Evolutionary conservation across 2,888 invertebrate genomes (phyloP).

Genomic region (Pyrrhosoma nymphula): DNA sequence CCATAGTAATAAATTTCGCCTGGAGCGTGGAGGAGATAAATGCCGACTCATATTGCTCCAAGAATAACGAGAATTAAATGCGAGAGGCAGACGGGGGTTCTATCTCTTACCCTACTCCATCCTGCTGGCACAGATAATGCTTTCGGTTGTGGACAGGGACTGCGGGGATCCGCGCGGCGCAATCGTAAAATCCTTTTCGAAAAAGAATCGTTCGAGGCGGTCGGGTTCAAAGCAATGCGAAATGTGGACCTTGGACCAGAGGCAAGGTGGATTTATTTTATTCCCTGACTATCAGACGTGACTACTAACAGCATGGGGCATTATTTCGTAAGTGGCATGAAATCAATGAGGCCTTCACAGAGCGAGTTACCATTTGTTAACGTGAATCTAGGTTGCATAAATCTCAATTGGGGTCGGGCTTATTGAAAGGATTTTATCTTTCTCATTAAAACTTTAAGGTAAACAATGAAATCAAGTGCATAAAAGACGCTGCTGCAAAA

Average conservation of each 20-base stretch:
- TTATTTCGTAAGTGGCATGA: background rate
- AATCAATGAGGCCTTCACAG: background rate
- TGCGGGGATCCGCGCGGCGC: background rate
- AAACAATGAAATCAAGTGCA: no score
- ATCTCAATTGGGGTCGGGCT: no score
- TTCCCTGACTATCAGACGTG: background rate
- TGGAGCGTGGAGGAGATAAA: background rate
- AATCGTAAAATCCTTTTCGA: background rate
- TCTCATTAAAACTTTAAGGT: no score
- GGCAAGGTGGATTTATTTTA: background rate
- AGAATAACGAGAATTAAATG: background rate
- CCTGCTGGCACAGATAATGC: background rate
- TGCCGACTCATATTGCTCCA: background rate
- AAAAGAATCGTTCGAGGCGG: background rate
- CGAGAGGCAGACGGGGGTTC: background rate
- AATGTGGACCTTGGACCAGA: background rate
- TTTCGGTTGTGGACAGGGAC: background rate
- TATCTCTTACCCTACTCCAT: background rate
- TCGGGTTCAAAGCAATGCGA: background rate
- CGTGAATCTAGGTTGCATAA: background rate
- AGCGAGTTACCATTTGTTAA: background rate
- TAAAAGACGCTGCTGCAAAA: no score
- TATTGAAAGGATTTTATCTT: no score
- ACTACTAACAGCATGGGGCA: background rate
- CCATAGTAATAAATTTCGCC: background rate